Percentiles rank a stretch among this genome's conserved stretches.
Evolutionary conservation across 2,888 invertebrate genomes (phyloP).

Genomic region (Phrixothrix hirtus): DNA sequence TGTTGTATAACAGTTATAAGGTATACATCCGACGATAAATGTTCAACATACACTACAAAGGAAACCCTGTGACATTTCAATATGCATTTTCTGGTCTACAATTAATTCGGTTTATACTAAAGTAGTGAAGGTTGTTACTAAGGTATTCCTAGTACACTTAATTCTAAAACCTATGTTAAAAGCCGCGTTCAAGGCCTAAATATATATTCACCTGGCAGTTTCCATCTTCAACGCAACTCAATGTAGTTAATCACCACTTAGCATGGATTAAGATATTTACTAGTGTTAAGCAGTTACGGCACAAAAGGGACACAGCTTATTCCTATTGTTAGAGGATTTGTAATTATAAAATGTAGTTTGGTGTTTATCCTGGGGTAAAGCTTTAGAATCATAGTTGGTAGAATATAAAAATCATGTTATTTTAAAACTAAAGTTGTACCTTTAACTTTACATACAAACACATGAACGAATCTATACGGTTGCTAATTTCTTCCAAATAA

Average conservation of each 20-base stretch:
- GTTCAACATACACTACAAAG: too few relatives aligned
- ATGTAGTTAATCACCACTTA: conserved; percentile 32
- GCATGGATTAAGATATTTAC: conserved; percentile 30
- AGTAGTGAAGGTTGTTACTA: conserved; percentile 20
- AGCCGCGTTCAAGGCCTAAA: conserved; percentile 23
- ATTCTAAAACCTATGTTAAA: conserved; percentile 13
- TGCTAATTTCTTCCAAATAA: too few relatives aligned
- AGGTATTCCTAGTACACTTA: conserved; percentile 18
- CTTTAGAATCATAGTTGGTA: too few relatives aligned
- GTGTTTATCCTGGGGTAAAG: conserved; percentile 5
- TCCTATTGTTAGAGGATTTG: conserved; percentile 18
- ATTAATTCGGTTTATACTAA: conserved; percentile 20
- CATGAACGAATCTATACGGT: too few relatives aligned
- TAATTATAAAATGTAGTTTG: conserved; percentile 12
- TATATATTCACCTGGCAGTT: conserved; percentile 30
- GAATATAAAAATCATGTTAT: too few relatives aligned
- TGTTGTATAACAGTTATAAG: too few relatives aligned
- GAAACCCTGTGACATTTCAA: too few relatives aligned
- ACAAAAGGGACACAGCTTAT: conserved; percentile 22
- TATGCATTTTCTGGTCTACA: conserved; percentile 14
- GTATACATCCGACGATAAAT: too few relatives aligned
- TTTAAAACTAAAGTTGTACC: too few relatives aligned
- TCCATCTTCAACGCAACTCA: conserved; percentile 27
- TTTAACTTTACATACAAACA: too few relatives aligned
- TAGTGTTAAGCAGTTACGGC: conserved; percentile 24